Conservation (phyloP, 2,888 invertebrate species). For the Chaetoderma sp. region DNA sequence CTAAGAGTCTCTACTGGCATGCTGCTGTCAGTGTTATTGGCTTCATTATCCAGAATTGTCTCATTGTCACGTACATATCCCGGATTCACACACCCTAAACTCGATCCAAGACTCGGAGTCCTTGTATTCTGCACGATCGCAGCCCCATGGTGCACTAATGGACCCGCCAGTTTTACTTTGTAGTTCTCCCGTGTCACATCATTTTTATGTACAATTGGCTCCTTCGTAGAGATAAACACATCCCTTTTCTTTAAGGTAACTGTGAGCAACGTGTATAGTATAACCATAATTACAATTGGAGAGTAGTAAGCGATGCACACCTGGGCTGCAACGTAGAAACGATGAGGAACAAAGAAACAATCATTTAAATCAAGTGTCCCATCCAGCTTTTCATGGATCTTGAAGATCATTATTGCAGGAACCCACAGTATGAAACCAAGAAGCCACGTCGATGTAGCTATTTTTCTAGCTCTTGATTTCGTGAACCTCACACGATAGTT, state of each 20-base stretch:
- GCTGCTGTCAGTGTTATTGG: too few relatives aligned
- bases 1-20: too few relatives aligned
- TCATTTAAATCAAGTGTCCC: neutral
- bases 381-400: neutral
- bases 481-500: slow-evolving; percentile 9
- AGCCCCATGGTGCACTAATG: too few relatives aligned
- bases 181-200: too few relatives aligned
- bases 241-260: slow-evolving; percentile 5
- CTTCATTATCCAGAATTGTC: too few relatives aligned
- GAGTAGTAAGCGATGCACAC: slow-evolving; percentile 12
- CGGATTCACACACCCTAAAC: too few relatives aligned
- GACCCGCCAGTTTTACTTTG: too few relatives aligned
- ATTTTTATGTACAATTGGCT: too few relatives aligned
- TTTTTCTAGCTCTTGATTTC: neutral
- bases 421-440: slow-evolving; percentile 21
- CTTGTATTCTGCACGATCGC: too few relatives aligned
- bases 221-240: too few relatives aligned
- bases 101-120: too few relatives aligned
- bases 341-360: slow-evolving; percentile 20
- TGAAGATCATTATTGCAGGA: slow-evolving; percentile 16
- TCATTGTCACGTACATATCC: too few relatives aligned
- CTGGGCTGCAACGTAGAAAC: slow-evolving; percentile 8
- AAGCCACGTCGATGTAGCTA: slow-evolving; percentile 14
- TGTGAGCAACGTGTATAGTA: slow-evolving; percentile 20
- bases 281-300: slow-evolving; percentile 20